These are phyloP conservation scores for Drosophila colorata DNA, from an alignment of 2,888 invertebrate genomes.

Conservation along the genomic window DNA sequence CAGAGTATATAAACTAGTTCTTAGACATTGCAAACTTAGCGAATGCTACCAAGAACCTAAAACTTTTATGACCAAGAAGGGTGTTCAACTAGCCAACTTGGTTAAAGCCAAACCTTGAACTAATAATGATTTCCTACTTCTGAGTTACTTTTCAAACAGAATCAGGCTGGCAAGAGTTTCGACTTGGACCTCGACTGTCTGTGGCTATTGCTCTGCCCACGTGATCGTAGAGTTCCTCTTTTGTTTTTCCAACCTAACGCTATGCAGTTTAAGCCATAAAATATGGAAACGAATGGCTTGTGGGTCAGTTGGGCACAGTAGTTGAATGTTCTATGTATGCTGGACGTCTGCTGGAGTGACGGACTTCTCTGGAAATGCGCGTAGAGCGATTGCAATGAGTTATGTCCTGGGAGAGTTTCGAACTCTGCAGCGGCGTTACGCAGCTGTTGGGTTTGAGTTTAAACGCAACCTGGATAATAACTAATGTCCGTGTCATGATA, in stretches of 20 bases:
- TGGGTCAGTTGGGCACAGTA: conserved; percentile 79
- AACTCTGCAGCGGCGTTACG: conserved; percentile 34
- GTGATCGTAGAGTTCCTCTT: conserved; percentile 27
- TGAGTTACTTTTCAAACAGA: conserved; percentile 20
- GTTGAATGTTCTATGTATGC: conserved; percentile 37
- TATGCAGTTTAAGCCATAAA: conserved; percentile 67
- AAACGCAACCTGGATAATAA: conserved; percentile 38
- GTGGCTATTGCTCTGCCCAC: conserved; percentile 37
- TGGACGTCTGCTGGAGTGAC: conserved; percentile 35
- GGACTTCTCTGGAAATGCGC: conserved; percentile 55
- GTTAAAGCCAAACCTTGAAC: background rate
- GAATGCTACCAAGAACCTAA: too few species aligned
- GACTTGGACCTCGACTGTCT: conserved; percentile 5
- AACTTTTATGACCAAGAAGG: background rate
- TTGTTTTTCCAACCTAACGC: conserved; percentile 33
- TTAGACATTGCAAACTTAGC: too few species aligned
- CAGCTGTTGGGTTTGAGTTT: conserved; percentile 22
- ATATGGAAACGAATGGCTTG: conserved; percentile 71
- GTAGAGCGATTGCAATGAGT: conserved; percentile 55
- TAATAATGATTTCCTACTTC: conserved; percentile 17
- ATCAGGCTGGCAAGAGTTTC: conserved; percentile 17
- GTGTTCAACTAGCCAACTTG: background rate
- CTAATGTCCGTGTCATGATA: conserved; percentile 62
- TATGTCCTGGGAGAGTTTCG: conserved; percentile 61
- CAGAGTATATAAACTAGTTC: too few species aligned